A percentile compares a stretch with the other conserved stretches of the same genome.
Conservation (phyloP, 1,140 invertebrate genomes). For the Trichonephila clavata region DNA sequence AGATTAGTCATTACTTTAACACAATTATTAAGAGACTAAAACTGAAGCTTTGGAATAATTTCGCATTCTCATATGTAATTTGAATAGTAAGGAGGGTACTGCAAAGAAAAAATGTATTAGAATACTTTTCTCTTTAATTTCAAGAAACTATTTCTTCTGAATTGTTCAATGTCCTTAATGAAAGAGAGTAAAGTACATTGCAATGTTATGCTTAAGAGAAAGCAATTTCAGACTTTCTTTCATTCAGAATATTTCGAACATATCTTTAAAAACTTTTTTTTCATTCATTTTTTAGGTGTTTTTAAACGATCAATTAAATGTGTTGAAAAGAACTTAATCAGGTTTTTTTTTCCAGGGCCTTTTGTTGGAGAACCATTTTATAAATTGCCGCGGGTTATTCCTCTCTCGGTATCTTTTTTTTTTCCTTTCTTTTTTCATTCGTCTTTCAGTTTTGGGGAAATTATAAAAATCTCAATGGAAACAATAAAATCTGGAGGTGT, state of each 20-base stretch:
- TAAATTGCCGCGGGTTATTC: conserved; percentile 72
- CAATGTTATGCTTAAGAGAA: conserved; percentile 59
- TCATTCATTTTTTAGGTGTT: conserved; percentile 57
- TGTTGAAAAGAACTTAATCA: conserved; percentile 66
- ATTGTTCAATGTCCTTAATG: conserved; percentile 57
- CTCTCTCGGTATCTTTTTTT: conserved; percentile 35
- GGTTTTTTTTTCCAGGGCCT: conserved; percentile 41
- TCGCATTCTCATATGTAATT: conserved; percentile 49
- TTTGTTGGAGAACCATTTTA: conserved; percentile 73
- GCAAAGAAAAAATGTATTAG: conserved; percentile 29
- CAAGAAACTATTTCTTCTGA: conserved; percentile 44
- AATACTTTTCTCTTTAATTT: conserved; percentile 64
- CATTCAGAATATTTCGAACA: conserved; percentile 47
- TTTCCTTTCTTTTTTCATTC: conserved; percentile 13
- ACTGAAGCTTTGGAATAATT: conserved; percentile 21
- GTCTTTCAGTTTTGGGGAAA: conserved; percentile 31
- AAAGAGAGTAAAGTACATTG: conserved; percentile 57
- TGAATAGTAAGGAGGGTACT: not conserved
- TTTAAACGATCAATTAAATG: conserved; percentile 73
- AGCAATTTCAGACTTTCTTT: conserved; percentile 60
- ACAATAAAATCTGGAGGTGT: conserved; percentile 73
- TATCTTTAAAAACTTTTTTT: conserved; percentile 28
- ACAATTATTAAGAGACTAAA: conserved; percentile 66
- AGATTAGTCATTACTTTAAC: conserved; percentile 64
- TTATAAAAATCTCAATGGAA: conserved; percentile 75